Percentiles rank a stretch among this genome's conserved stretches.
Evolutionary conservation across 2,797 vertebrate genomes (phyloP).

Genomic region (Danio jaintianensis): DNA sequence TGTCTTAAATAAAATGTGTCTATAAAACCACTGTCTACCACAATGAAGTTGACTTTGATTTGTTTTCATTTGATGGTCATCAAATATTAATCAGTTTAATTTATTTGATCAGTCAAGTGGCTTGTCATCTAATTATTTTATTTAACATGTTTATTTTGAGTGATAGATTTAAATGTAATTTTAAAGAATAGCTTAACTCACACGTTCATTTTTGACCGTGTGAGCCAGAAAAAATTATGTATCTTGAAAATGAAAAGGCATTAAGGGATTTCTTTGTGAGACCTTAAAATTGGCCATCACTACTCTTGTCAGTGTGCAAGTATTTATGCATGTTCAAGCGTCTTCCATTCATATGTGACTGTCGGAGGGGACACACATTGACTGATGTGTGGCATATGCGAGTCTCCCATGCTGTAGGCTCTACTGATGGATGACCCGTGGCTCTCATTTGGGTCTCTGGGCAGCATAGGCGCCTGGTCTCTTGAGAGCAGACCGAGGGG

Average conservation of each 20-base stretch:
- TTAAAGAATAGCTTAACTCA: background rate
- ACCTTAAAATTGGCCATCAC: background rate
- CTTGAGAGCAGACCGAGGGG: constrained; percentile 12
- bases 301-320: background rate
- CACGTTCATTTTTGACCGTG: background rate
- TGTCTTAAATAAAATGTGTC: background rate
- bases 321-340: background rate
- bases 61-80: background rate
- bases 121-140: background rate
- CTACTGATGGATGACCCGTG: constrained; percentile 23
- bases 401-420: constrained; percentile 20
- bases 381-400: constrained; percentile 39
- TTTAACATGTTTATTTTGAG: background rate
- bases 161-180: background rate
- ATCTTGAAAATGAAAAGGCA: background rate
- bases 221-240: background rate
- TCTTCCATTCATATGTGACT: constrained; percentile 13
- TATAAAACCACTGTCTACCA: background rate
- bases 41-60: background rate
- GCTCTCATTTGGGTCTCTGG: constrained; percentile 29
- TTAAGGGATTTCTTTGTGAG: background rate
- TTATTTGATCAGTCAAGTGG: background rate
- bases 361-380: constrained; percentile 8
- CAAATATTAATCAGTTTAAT: background rate
- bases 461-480: background rate